Evolutionary conservation across 2,113 vertebrate species (phyloP).

Genomic region (Percina caprodes): DNA sequence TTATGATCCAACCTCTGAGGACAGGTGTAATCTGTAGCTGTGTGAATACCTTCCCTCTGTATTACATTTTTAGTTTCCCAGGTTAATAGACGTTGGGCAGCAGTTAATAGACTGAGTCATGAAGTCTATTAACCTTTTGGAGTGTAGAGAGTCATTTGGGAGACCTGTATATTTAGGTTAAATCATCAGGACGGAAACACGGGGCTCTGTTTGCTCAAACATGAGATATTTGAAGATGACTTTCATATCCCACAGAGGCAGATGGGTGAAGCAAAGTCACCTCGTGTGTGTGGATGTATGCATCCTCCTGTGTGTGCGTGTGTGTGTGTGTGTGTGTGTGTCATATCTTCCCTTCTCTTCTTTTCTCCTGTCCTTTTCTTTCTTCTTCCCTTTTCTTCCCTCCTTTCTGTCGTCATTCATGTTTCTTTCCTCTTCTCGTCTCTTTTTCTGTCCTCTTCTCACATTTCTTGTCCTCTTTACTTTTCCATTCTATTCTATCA

Average conservation of each 20-base stretch:
- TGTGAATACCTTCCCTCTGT: not conserved
- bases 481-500: too few species aligned
- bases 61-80: not conserved
- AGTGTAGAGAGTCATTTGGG: not conserved
- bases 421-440: not conserved
- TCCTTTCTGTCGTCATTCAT: not conserved
- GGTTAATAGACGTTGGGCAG: not conserved
- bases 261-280: constrained; percentile 47
- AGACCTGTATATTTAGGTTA: constrained; percentile 1
- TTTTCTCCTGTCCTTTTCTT: not conserved
- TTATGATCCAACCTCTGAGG: not conserved
- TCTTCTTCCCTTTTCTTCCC: not conserved
- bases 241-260: constrained; percentile 43
- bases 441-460: not conserved
- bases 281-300: constrained; percentile 63
- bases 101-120: constrained; percentile 22
- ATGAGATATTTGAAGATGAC: constrained; percentile 59
- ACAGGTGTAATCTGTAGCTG: not conserved
- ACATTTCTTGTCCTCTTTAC: too few species aligned
- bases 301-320: constrained; percentile 21
- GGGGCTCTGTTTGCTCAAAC: constrained; percentile 20
- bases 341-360: not conserved
- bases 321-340: constrained; percentile 12
- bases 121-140: constrained; percentile 44
- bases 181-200: not conserved